A percentile compares a stretch with the other conserved stretches of the same genome.
phyloP scores from a whole-genome alignment of 1,140 invertebrate species.

The Rhyzopertha dominica region DNA sequence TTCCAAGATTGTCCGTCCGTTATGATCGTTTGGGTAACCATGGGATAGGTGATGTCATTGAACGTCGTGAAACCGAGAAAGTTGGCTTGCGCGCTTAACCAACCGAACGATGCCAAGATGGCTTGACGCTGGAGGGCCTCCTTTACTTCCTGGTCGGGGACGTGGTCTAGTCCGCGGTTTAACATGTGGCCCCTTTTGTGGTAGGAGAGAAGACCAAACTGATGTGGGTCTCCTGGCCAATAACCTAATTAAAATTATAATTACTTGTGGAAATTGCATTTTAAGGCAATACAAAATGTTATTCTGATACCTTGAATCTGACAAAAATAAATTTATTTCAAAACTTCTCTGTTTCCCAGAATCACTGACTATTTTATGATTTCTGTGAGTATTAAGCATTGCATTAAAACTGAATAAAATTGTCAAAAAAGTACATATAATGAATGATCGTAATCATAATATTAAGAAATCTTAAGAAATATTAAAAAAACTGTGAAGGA shows the following conservation, averaged over 20 bases:
- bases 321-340: no score
- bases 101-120: conserved; percentile 71
- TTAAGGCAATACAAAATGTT: no score
- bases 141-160: conserved; percentile 49
- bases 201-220: conserved; percentile 72
- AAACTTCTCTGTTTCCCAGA: no score
- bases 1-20: conserved; percentile 80
- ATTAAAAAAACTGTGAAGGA: no score
- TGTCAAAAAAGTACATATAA: no score
- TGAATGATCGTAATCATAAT: no score
- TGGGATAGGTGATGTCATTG: conserved; percentile 82
- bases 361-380: no score
- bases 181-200: conserved; percentile 57
- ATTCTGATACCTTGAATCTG: no score
- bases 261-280: no score
- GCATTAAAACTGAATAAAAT: no score
- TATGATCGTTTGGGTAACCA: conserved; percentile 77
- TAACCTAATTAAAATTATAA: conserved; percentile 62
- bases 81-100: conserved; percentile 74
- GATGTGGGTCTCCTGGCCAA: conserved; percentile 70
- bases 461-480: no score
- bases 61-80: conserved; percentile 80
- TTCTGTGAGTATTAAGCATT: no score
- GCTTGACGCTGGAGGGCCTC: conserved; percentile 66
- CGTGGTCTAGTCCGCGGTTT: conserved; percentile 42